phyloP scores from a whole-genome alignment of 2,113 vertebrate species.

The Axis porcinus region DNA sequence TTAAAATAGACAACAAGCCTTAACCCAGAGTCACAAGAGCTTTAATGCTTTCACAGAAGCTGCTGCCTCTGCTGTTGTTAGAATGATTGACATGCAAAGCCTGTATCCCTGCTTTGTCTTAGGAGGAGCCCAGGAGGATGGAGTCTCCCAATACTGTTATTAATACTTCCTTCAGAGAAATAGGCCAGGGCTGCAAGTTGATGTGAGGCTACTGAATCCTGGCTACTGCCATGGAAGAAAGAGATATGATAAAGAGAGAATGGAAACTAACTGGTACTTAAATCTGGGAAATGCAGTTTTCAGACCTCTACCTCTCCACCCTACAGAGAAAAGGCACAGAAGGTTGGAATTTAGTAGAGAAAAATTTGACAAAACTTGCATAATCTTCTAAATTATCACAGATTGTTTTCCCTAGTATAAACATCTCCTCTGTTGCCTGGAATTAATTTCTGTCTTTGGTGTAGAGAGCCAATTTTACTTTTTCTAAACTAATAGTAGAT shows the following conservation, averaged over 20 bases:
- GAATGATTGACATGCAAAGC: not conserved
- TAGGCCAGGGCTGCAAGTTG: rapidly evolving
- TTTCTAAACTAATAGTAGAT: not conserved
- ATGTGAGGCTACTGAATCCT: not conserved
- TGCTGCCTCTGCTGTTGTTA: not conserved
- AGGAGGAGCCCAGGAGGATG: too few relatives aligned
- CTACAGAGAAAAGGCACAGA: not conserved
- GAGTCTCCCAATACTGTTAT: not conserved
- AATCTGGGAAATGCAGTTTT: not conserved
- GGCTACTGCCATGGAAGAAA: not conserved
- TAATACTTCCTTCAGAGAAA: not conserved
- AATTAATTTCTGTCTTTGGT: not conserved
- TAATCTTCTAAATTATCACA: not conserved
- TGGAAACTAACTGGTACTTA: not conserved
- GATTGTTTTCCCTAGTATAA: not conserved
- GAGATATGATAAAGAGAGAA: not conserved
- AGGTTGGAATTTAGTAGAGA: not conserved
- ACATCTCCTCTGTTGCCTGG: not conserved
- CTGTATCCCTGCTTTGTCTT: too few relatives aligned
- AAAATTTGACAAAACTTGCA: not conserved
- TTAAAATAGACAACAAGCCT: not conserved
- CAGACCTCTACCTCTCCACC: not conserved
- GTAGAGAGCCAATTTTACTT: not conserved
- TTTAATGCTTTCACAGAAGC: not conserved
- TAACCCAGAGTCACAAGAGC: not conserved